Evolutionary conservation across 2,797 vertebrate species (phyloP).

Genomic region (Taeniopygia guttata): DNA sequence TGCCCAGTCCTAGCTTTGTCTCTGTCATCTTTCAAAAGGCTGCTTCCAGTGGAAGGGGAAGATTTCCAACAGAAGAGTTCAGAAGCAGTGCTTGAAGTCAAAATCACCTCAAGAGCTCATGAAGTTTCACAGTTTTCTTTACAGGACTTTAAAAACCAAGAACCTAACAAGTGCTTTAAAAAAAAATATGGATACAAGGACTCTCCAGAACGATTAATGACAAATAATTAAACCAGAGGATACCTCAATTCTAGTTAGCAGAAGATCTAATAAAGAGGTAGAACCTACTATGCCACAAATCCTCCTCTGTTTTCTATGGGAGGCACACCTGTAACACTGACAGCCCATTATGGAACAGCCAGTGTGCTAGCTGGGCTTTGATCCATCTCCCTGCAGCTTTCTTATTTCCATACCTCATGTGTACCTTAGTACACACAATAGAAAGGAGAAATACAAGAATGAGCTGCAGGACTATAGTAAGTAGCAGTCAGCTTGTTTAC

Average conservation of each 20-base stretch:
- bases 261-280: neutral
- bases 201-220: neutral
- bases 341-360: neutral
- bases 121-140: neutral
- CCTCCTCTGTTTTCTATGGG: neutral
- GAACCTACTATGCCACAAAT: neutral
- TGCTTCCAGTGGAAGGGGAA: neutral
- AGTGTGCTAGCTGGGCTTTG: neutral
- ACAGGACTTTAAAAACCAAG: neutral
- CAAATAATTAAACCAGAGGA: neutral
- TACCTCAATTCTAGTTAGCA: neutral
- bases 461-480: neutral
- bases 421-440: neutral
- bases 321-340: neutral
- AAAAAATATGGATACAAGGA: neutral
- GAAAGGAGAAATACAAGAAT: neutral
- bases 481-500: neutral
- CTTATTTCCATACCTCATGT: neutral
- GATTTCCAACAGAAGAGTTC: neutral
- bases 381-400: neutral
- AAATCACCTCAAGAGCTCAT: neutral
- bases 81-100: neutral
- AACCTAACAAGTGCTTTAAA: neutral
- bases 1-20: neutral
- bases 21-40: neutral